Base-by-base conservation (phyloP, 2,888 invertebrate genomes). In the Eupithecia abbreviata region DNA sequence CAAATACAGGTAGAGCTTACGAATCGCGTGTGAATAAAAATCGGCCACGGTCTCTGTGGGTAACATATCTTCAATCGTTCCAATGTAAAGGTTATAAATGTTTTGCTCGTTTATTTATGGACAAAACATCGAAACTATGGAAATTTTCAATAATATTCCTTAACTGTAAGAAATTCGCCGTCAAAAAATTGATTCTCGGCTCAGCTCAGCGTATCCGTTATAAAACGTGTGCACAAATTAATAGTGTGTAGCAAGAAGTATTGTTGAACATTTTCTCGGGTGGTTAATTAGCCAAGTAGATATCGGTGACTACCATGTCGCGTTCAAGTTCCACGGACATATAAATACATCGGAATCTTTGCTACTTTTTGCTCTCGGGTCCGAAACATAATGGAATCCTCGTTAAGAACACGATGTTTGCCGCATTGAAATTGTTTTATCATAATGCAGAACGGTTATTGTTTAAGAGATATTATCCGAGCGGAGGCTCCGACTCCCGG, bases 401-500 rank as follows among this genome's bases (percentile, higher is more conserved):
- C 90, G 92, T 93, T 94, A 93, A 91, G 90, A 89, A 92, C 92
- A 91, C 90, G 89, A 91, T 91, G 91, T 92, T 92, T 91, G 90
- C 90, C 86, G 90, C 90, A 92, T 93, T 91, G 90, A 91, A 93
- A 94, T 93, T 92, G 90, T 93, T 93, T 93, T 93, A 93, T 94
- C 92, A 93, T 94, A 93, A 93, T 93, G 90, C 91, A 89, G 91
- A 89, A 87, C 87, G 90, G 93, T 93, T 94, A 93, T 93, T 93
- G 93, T 93, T 93, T 93, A 91, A 92, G 88, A 89, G 90, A 94
- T 93, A 91, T 88, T 92, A 94, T 94, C 93, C 92, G 90, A 90
- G 86, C 89, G 88, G 86, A 85, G 85, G 85, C 86, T 77, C 85
- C 85, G 88, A 87, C 91, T 93, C 93, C 93, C 91, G 93, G 90